Base-by-base conservation (phyloP, 2,888 invertebrate genomes). In the Xanthostigma xanthostigma region DNA sequence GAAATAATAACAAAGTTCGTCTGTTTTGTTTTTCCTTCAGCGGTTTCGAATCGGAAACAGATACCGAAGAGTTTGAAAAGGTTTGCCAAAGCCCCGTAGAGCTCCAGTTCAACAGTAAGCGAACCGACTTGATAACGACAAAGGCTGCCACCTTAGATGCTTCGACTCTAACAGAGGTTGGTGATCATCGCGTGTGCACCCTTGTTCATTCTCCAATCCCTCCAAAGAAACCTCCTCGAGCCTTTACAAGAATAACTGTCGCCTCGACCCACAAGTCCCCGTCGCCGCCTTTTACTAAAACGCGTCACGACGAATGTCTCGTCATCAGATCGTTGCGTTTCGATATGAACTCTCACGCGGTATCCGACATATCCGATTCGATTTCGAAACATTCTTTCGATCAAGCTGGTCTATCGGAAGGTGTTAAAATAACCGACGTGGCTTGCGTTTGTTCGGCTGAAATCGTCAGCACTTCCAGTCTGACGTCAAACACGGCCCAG, bases 21-120 rank as follows among this genome's bases (percentile, higher is more conserved):
- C 17, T 27, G 27, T 27, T 27, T 27, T 27, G 3, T 27, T 27
- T 6, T 27, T 27, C 27, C 58, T 67, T 50, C 68, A 85, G 85
- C 62, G 83, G 80, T 53, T 81, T 82, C 61, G 87, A 86, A 61
- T 87, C 85, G 1, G 85, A 85, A 67, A 82, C 84, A 0, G 87
- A 88, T 60, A 81, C 82, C 0, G 85, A 86, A 58, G 88, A 86
- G 60, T 88, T 87, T 66, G 88, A 88, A 67, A 84, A 82, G 62
- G 77, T 88, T 9, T 74, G 78, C 12, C 81, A 79, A 62, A 76
- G 75, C 60, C 73, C 73, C 8, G 64, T 71, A 51, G 71, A 71
- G 42, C 56, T 66, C 45, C 60, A 64, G 48, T 66, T 65, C 54
- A 64, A 64, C 41, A 49, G 45, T 45, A 53, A 53, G 40, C 64